Base-by-base conservation (phyloP, 2,797 vertebrate genomes). In the Hybognathus amarus region DNA sequence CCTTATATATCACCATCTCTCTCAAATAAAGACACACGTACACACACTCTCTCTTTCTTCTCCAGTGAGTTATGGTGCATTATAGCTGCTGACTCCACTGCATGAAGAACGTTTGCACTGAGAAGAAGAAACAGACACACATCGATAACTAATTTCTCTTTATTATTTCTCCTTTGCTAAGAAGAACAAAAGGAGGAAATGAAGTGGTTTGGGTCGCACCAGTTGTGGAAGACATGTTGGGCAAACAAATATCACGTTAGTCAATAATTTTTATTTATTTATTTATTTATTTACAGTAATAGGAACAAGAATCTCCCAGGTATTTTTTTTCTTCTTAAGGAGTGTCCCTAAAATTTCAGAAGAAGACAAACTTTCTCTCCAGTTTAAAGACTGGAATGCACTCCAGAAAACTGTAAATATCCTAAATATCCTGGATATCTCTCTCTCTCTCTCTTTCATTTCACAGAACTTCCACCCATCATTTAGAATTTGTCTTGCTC, bases 111-210 rank as follows among this genome's bases (percentile, higher is more conserved):
- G 40, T 85, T 86, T 77, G 59, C 59, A 85, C 12, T 61, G 33
- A 74, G 78, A 78, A 18, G 54, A 45, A 22, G 17, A 77, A 80
- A 86, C 36, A 64, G 56, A 66, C 52, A 71, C 40, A 36, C 83
- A 79, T 88, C 74, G 5, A 88, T 85, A 83, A 42, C 83, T 66
- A 83, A 87, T 83, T 61, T 75, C 42, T 73, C 47, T 63, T 71
- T 56, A 68, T 64, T 84, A 73, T 45, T 83, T 61, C 42, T 61
- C 5, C 59, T 83, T 54, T 86, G 75, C 22, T 50, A 30, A 79
- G 13, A 40, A 77, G 68, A 85, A 82, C 64, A 84, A 82, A 82
- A 66, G 42, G 24, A 40, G n/a, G 33, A 52, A 79, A 67, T 45
- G 38, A 83, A 76, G 64, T 61, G 71, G 36, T 33, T 45, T 59